These are phyloP conservation scores for Squalus acanthias DNA, from an alignment of 2,797 vertebrate species.

Conservation along the genomic window DNA sequence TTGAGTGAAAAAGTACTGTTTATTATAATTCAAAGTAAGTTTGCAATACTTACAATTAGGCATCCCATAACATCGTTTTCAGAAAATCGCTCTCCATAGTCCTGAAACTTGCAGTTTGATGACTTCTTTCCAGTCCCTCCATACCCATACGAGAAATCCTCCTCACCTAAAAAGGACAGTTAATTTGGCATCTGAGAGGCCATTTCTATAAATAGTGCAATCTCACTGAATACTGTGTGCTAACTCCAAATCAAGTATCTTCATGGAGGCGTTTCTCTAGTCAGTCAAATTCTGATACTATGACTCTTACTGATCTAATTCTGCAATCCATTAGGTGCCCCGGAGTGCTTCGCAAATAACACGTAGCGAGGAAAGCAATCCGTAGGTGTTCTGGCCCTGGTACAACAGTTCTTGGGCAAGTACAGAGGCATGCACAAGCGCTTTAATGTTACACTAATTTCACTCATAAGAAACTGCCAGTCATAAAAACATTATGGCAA, in stretches of 20 bases:
- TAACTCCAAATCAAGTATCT: neutral
- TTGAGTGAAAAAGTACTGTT: neutral
- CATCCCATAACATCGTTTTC: conserved; percentile 90
- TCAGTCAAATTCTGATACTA: neutral
- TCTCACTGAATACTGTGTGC: neutral
- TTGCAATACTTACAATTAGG: conserved; percentile 68
- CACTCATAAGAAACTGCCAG: neutral
- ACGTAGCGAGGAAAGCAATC: too few species aligned
- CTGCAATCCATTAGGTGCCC: neutral
- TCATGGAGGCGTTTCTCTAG: neutral
- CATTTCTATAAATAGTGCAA: neutral
- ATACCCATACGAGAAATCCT: conserved; percentile 82
- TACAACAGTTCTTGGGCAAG: neutral
- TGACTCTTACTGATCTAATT: neutral
- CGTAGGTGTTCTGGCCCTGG: neutral
- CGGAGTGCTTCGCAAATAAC: neutral
- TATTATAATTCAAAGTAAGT: neutral
- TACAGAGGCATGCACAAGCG: neutral
- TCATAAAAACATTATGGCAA: neutral
- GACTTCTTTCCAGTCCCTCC: conserved; percentile 91
- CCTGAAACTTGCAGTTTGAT: conserved; percentile 75
- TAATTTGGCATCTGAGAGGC: neutral
- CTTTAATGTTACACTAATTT: neutral
- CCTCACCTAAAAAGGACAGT: conserved; percentile 66
- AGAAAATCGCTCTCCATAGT: conserved; percentile 79